Conservation (phyloP, 1,140 invertebrate species). For the Procambarus virginalis region DNA sequence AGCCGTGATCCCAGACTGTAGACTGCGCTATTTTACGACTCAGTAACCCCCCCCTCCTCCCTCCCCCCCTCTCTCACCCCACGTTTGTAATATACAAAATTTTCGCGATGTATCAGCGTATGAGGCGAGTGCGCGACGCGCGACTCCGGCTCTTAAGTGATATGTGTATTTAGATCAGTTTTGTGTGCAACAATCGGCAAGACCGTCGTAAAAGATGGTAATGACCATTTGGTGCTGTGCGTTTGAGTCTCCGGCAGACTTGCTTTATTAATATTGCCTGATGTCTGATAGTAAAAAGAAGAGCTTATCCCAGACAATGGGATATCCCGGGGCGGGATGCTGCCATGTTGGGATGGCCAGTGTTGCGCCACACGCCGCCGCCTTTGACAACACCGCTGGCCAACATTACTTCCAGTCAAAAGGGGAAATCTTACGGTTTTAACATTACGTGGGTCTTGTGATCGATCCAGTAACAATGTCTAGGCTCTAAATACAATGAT, state of each 20-base stretch:
- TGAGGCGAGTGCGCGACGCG: conserved; percentile 53
- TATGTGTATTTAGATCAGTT: conserved; percentile 67
- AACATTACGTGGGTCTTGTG: conserved; percentile 68
- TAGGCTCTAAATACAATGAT: conserved; percentile 28
- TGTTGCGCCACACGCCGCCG: conserved; percentile 15
- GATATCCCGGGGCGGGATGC: conserved; percentile 16
- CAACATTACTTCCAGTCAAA: conserved; percentile 67
- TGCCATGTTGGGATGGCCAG: conserved; percentile 38
- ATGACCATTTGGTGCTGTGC: conserved; percentile 68
- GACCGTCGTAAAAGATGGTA: conserved; percentile 67
- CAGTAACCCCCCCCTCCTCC: conserved; percentile 40
- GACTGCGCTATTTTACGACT: conserved; percentile 64
- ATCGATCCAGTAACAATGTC: conserved; percentile 65
- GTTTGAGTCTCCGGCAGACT: conserved; percentile 39
- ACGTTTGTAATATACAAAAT: conserved; percentile 69
- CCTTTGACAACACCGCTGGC: conserved; percentile 58
- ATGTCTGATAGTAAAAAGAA: conserved; percentile 4
- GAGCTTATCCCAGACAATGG: neutral
- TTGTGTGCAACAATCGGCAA: conserved; percentile 53
- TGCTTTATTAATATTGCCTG: conserved; percentile 60
- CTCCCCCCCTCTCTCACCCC: conserved; percentile 27
- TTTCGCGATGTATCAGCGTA: conserved; percentile 67
- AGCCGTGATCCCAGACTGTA: conserved; percentile 56
- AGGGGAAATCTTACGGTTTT: conserved; percentile 67
- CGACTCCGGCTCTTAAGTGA: conserved; percentile 64